These are phyloP conservation scores for Bagarius yarrelli DNA, from an alignment of 2,113 vertebrate genomes.

Conservation along the genomic window DNA sequence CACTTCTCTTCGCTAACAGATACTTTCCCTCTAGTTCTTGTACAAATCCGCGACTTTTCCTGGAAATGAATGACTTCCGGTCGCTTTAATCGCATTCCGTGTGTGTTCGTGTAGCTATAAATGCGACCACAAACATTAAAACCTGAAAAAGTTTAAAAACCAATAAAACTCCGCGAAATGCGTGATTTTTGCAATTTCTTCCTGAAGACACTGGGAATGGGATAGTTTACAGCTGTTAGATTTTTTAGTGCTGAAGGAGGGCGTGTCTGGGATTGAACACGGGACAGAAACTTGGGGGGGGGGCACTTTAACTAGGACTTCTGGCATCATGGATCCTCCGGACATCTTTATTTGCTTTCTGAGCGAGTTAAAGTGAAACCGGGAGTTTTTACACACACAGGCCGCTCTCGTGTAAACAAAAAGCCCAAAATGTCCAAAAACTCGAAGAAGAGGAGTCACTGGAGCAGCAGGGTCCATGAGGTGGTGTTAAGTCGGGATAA, in stretches of 20 bases:
- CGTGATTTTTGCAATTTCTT: neutral
- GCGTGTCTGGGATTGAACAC: conserved; percentile 13
- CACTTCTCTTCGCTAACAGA: conserved; percentile 52
- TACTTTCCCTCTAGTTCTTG: conserved; percentile 33
- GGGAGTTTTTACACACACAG: neutral
- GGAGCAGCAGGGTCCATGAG: conserved; percentile 95
- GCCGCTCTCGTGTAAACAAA: conserved; percentile 52
- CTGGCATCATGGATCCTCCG: conserved; percentile 17
- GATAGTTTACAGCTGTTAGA: neutral
- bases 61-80: conserved; percentile 30
- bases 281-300: neutral
- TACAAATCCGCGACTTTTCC: conserved; percentile 2
- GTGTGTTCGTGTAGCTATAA: neutral
- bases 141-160: neutral
- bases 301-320: neutral
- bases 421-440: conserved; percentile 87
- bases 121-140: neutral
- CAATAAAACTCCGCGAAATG: neutral
- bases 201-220: too few species aligned
- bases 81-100: conserved; percentile 7
- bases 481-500: conserved; percentile 81
- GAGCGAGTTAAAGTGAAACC: neutral
- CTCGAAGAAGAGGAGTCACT: conserved; percentile 95
- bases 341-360: conserved; percentile 48
- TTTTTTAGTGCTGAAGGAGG: neutral